Percentiles rank a stretch among this genome's conserved stretches.
These are phyloP conservation scores for Aricia agestis DNA, from an alignment of 1,140 invertebrate genomes.

Conservation along the genomic window DNA sequence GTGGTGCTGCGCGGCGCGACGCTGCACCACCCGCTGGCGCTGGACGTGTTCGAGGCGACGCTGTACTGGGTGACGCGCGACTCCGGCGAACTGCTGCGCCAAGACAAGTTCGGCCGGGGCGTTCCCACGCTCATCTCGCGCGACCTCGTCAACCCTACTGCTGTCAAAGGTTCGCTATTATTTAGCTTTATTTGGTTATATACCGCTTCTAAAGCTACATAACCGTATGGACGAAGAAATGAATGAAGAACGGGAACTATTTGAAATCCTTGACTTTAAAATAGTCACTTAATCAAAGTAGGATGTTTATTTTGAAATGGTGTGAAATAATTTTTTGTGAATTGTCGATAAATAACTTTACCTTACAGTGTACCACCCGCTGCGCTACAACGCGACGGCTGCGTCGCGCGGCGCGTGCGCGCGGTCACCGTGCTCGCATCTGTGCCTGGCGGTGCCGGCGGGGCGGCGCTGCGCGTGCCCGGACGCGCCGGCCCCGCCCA, in stretches of 20 bases:
- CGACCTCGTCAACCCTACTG: slow-evolving; percentile 89
- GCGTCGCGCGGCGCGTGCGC: slow-evolving; percentile 78
- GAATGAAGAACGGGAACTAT: too few species aligned
- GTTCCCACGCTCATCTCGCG: slow-evolving; percentile 89
- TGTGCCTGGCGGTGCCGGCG: slow-evolving; percentile 92
- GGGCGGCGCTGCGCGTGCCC: slow-evolving; percentile 94
- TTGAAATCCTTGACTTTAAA: too few species aligned
- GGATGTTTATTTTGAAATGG: too few species aligned
- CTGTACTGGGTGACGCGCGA: slow-evolving; percentile 93
- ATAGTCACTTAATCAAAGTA: too few species aligned
- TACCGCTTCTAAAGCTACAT: too few species aligned
- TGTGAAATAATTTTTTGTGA: too few species aligned
- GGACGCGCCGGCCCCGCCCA: slow-evolving; percentile 79
- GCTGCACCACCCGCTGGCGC: slow-evolving; percentile 87
- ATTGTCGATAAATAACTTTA: too few species aligned
- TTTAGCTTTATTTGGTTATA: neutral
- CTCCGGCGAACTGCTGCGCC: slow-evolving; percentile 87
- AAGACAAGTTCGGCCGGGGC: slow-evolving; percentile 97
- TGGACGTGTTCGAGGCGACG: slow-evolving; percentile 95
- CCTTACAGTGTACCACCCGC: slow-evolving; percentile 83
- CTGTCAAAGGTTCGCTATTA: slow-evolving; percentile 82
- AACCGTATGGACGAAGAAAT: too few species aligned
- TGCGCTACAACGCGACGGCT: slow-evolving; percentile 87
- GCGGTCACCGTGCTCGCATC: slow-evolving; percentile 87
- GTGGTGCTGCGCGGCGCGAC: slow-evolving; percentile 84